Base-by-base conservation (phyloP, 1,140 invertebrate species). In the Bombus pyrosoma region DNA sequence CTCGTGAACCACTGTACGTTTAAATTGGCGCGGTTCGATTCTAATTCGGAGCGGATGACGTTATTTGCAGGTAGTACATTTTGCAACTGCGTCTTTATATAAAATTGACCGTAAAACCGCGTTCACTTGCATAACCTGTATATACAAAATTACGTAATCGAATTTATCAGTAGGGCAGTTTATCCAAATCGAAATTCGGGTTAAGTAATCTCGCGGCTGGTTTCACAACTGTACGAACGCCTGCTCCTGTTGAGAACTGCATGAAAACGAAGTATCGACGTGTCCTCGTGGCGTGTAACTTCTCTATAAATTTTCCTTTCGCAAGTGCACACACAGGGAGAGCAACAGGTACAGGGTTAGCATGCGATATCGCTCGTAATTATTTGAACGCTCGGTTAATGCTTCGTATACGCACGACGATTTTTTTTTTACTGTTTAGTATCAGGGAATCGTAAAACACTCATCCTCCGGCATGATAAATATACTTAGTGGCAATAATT, bases 21-120 rank as follows among this genome's bases (percentile, higher is more conserved):
- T 66, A 83, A 89, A 90, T 90, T 81, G 85, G 89, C 71, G 34
- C 71, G 28, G 59, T 74, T 85, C 85, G 81, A 90, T 91, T 87
- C 84, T 87, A 74, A 71, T 41, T n/a, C 72, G 41, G 80, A 73
- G 68, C 84, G 68, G 89, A 32, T 77, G 86, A 75, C 69, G 64
- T 90, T 62, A 79, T 85, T 86, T 86, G 78, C 68, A 68, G 32
- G 72, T n/a, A 18, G 43, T 32, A 77, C 41, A 53, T 90, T 89
- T 90, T 78, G 87, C 81, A 90, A 90, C 81, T 64, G 47, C n/a
- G n/a, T 81, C 84, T 83, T 71, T 89, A 89, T 89, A 89, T 89
- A 86, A 89, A 81, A 68, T 79, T 68, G 66, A 72, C 62, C 68
- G 78, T 74, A 69, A 12, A 64, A 62, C 41, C 57, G 57, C 8